Conservation (phyloP, 2,888 invertebrate genomes). For the Clitarchus hookeri region DNA sequence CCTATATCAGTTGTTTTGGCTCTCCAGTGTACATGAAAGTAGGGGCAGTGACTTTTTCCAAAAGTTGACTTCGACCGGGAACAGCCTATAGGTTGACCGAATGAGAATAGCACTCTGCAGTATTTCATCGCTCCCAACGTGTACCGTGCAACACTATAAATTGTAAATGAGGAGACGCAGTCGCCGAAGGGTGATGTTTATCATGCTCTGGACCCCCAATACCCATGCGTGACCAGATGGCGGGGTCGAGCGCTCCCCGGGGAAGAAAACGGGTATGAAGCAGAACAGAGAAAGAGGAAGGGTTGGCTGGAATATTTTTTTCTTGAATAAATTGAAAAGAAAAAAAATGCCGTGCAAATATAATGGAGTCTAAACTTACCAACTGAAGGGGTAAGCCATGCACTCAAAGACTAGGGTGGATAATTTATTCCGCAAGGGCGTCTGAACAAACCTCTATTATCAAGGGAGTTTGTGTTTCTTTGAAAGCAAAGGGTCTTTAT, state of each 20-base stretch:
- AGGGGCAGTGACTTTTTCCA: too few relatives aligned
- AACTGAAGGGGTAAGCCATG: neutral
- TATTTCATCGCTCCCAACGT: neutral
- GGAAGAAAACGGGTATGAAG: neutral
- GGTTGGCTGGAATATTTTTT: neutral
- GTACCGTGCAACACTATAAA: neutral
- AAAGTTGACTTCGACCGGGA: too few relatives aligned
- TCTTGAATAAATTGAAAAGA: neutral
- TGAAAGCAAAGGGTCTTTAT: neutral
- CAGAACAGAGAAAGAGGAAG: neutral
- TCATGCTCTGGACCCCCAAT: neutral
- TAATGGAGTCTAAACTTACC: neutral
- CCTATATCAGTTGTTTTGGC: too few relatives aligned
- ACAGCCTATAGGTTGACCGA: too few relatives aligned
- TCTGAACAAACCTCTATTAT: neutral
- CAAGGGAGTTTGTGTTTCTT: neutral
- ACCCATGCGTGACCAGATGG: neutral
- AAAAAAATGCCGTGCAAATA: conserved; percentile 17
- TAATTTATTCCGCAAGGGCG: neutral
- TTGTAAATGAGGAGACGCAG: neutral
- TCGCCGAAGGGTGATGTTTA: neutral
- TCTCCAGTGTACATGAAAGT: too few relatives aligned
- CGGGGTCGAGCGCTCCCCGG: neutral
- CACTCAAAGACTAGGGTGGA: neutral
- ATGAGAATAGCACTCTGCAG: too few relatives aligned